These are phyloP conservation scores for Calephelis perditalis DNA, from an alignment of 2,888 invertebrate species.

Conservation along the genomic window DNA sequence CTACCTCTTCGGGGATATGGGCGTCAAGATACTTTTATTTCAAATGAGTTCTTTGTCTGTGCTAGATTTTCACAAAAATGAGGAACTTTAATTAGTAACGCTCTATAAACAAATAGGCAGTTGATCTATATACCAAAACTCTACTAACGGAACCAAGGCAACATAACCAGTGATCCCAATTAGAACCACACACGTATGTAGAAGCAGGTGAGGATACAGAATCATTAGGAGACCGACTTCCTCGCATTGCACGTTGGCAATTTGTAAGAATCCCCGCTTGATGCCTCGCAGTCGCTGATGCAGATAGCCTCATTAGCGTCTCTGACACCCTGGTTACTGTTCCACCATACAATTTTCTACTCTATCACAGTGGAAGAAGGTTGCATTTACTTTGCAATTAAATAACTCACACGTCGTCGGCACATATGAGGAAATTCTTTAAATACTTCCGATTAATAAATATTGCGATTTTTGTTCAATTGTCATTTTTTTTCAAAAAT, in stretches of 20 bases:
- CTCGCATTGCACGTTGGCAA: not conserved
- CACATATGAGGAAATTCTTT: conserved; percentile 1
- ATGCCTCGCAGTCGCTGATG: conserved; percentile 4
- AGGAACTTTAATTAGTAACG: too few relatives aligned
- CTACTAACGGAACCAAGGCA: too few relatives aligned
- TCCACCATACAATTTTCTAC: not conserved
- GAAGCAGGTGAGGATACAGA: conserved; percentile 16
- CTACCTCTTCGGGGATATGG: too few relatives aligned
- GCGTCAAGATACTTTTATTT: too few relatives aligned
- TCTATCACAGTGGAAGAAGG: not conserved
- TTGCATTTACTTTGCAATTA: not conserved
- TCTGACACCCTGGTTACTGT: not conserved
- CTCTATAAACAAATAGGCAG: too few relatives aligned
- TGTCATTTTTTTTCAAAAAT: too few relatives aligned
- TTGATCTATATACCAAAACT: too few relatives aligned
- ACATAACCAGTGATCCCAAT: too few relatives aligned
- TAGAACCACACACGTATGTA: too few relatives aligned
- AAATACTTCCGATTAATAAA: not conserved
- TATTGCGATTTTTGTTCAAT: too few relatives aligned
- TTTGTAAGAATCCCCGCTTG: conserved; percentile 4
- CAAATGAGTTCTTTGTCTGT: too few relatives aligned
- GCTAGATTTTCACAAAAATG: too few relatives aligned
- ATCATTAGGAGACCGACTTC: conserved; percentile 13
- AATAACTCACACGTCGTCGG: conserved; percentile 6
- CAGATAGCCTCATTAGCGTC: conserved; percentile 2